phyloP scores from a whole-genome alignment of 2,888 invertebrate genomes.

The Sarcophaga variegata region DNA sequence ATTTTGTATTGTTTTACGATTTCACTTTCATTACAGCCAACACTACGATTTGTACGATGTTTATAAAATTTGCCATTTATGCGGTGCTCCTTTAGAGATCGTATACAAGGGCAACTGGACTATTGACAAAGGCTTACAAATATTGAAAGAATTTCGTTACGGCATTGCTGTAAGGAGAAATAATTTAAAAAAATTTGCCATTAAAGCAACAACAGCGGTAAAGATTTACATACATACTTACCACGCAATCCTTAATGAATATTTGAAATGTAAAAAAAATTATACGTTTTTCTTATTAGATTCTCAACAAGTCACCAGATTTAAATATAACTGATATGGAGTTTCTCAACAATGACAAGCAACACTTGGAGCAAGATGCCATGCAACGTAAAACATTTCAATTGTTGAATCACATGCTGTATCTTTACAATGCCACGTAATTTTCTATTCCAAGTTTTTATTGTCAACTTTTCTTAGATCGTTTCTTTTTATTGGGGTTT shows the following conservation, averaged over 20 bases:
- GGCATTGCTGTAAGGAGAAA: constrained; percentile 74
- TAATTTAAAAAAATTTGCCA: constrained; percentile 72
- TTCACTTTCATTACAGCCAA: constrained; percentile 42
- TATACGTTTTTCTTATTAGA: constrained; percentile 39
- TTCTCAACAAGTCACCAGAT: neutral
- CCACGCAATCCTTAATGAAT: neutral
- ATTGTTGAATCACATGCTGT: constrained; percentile 72
- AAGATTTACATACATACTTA: constrained; percentile 19
- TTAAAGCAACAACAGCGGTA: constrained; percentile 74
- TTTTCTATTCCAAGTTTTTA: neutral
- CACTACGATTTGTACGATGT: constrained; percentile 75
- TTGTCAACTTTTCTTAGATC: neutral
- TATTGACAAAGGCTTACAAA: constrained; percentile 67
- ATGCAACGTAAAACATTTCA: constrained; percentile 79
- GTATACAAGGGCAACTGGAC: constrained; percentile 76
- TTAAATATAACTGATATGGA: constrained; percentile 64
- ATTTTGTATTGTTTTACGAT: neutral
- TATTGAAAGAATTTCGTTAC: constrained; percentile 65
- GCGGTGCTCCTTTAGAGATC: constrained; percentile 69
- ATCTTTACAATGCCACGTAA: constrained; percentile 76
- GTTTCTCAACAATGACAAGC: constrained; percentile 71
- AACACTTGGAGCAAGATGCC: constrained; percentile 74
- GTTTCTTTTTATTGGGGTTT: neutral
- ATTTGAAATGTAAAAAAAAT: neutral
- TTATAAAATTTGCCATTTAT: constrained; percentile 73